Conservation (phyloP, 2,888 invertebrate genomes). For the Melanostoma scalare region DNA sequence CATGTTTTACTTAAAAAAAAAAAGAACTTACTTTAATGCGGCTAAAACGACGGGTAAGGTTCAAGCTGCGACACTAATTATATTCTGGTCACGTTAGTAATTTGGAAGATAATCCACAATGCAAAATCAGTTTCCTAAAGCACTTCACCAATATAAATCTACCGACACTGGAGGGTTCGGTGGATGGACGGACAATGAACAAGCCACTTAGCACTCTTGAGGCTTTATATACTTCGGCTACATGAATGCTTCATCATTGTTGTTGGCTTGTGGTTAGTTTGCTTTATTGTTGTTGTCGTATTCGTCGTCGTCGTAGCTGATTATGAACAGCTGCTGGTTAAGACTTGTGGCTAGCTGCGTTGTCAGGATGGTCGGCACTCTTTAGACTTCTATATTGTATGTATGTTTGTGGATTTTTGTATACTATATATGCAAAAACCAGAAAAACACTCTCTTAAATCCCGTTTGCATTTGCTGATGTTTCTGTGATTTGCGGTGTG, state of each 20-base stretch:
- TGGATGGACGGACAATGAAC: constrained; percentile 60
- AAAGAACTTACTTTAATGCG: constrained; percentile 51
- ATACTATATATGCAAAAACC: not conserved
- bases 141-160: constrained; percentile 30
- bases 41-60: constrained; percentile 21
- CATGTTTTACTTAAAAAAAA: not conserved
- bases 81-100: constrained; percentile 61
- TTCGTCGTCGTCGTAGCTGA: not conserved
- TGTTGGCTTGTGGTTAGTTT: constrained; percentile 29
- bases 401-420: constrained; percentile 7
- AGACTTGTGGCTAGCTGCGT: constrained; percentile 26
- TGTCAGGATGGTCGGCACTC: constrained; percentile 25
- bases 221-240: constrained; percentile 57
- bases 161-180: constrained; percentile 37
- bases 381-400: constrained; percentile 2
- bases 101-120: constrained; percentile 42
- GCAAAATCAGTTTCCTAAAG: constrained; percentile 6
- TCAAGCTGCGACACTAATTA: constrained; percentile 18
- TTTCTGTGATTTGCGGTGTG: constrained; percentile 17
- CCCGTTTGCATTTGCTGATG: constrained; percentile 16
- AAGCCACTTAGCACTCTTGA: constrained; percentile 59
- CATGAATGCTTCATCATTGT: constrained; percentile 21
- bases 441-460: constrained; percentile 50
- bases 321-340: constrained; percentile 19
- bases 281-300: constrained; percentile 9